Conservation (phyloP, 2,888 invertebrate species). For the Koerneria pararmatus region DNA sequence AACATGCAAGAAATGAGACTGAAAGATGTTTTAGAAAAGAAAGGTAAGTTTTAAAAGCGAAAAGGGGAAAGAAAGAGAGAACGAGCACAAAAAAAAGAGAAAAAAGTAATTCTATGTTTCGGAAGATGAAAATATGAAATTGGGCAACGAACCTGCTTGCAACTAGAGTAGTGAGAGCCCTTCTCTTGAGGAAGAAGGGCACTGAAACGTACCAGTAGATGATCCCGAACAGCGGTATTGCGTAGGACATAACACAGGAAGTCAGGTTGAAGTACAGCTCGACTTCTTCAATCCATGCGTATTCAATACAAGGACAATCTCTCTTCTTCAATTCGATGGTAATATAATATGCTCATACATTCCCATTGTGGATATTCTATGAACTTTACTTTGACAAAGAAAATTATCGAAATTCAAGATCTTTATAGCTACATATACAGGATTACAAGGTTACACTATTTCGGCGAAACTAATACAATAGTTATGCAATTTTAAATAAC, state of each 20-base stretch:
- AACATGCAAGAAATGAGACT: not conserved
- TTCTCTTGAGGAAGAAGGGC: constrained; percentile 53
- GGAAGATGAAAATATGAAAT: too few species aligned
- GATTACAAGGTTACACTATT: too few species aligned
- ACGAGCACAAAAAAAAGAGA: not conserved
- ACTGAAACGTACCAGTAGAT: constrained; percentile 59
- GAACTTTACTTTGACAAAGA: too few species aligned
- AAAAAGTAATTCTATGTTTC: not conserved
- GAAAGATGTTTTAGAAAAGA: not conserved
- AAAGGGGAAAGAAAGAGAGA: not conserved
- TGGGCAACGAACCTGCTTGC: constrained; percentile 33
- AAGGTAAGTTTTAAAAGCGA: too few species aligned
- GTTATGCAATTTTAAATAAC: too few species aligned
- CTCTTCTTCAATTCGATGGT: too few species aligned
- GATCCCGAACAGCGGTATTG: constrained; percentile 55
- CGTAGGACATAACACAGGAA: constrained; percentile 49
- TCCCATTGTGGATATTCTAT: too few species aligned
- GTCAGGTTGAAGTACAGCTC: constrained; percentile 54
- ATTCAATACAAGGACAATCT: too few species aligned
- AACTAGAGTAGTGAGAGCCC: constrained; percentile 46
- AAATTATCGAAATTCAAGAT: too few species aligned
- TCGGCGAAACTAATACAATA: too few species aligned
- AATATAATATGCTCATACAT: too few species aligned
- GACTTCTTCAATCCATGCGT: constrained; percentile 40
- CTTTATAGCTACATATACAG: too few species aligned